Evolutionary conservation across 2,113 vertebrate genomes (phyloP).

Genomic region (Rhinopomastus cyanomelas): DNA sequence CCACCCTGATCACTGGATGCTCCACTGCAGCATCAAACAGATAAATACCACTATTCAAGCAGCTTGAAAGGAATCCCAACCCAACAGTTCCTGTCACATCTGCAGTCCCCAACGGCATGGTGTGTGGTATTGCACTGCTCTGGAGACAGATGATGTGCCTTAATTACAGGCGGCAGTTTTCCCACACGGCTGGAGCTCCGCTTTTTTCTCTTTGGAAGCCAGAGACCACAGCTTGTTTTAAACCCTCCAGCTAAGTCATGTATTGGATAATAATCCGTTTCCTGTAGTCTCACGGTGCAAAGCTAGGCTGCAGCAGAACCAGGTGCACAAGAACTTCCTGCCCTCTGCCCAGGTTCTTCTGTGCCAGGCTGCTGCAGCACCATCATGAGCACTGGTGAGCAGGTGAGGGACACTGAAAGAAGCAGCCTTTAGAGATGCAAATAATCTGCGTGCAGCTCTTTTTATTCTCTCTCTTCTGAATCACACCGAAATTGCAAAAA

Average conservation of each 20-base stretch:
- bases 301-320: background rate
- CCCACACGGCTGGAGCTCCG: fast-evolving
- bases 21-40: background rate
- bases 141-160: background rate
- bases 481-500: background rate
- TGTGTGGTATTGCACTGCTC: background rate
- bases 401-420: background rate
- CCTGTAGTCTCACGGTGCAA: background rate
- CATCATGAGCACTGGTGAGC: background rate
- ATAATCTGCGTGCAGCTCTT: background rate
- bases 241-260: background rate
- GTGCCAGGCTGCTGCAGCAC: background rate
- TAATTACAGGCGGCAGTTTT: background rate
- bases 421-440: background rate
- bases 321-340: fast-evolving
- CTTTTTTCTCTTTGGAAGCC: background rate
- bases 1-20: background rate
- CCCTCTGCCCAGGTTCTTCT: background rate
- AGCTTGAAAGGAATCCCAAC: fast-evolving
- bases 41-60: background rate
- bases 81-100: background rate
- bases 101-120: too few species aligned
- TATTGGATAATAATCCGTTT: background rate
- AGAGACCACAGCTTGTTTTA: background rate
- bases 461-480: background rate